Evolutionary conservation across 92 coral and sea anemone genomes (phyloP).

Genomic region (Paragorgia papillata): DNA sequence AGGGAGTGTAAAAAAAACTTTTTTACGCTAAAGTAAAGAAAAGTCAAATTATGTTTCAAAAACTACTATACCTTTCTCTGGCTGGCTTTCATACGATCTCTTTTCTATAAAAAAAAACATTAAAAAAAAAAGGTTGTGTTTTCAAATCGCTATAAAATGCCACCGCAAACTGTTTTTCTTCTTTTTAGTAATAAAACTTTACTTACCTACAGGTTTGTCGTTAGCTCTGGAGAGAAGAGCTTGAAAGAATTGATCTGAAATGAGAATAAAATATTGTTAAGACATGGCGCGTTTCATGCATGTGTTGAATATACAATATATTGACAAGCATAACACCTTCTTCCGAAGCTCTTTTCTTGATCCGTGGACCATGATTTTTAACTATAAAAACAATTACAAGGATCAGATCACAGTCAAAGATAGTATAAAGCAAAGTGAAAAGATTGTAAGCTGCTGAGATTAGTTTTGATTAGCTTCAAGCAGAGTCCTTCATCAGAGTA

Average conservation of each 20-base stretch:
- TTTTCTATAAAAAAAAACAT: slow-evolving; percentile 63
- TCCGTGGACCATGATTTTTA: background rate
- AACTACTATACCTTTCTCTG: slow-evolving; percentile 75
- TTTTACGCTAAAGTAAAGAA: too few relatives aligned
- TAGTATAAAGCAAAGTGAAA: background rate
- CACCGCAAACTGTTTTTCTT: background rate
- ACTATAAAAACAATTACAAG: too few relatives aligned
- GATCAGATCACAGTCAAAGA: too few relatives aligned
- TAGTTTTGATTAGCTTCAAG: too few relatives aligned
- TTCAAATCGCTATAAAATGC: background rate
- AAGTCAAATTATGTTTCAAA: too few relatives aligned
- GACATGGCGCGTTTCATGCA: too few relatives aligned
- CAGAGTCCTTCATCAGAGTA: too few relatives aligned
- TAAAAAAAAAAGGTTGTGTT: background rate
- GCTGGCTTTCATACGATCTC: slow-evolving; percentile 92
- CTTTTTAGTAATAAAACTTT: background rate
- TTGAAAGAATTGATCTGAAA: slow-evolving; percentile 91
- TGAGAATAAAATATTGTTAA: background rate
- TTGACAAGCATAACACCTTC: too few relatives aligned
- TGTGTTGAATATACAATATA: too few relatives aligned
- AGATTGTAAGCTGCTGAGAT: too few relatives aligned
- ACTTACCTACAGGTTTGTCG: slow-evolving; percentile 74
- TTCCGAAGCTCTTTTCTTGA: slow-evolving; percentile 30
- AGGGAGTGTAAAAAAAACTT: too few relatives aligned
- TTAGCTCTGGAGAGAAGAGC: slow-evolving; percentile 89